Conservation (phyloP, 2,888 invertebrate species). For the Seladonia tumulorum region DNA sequence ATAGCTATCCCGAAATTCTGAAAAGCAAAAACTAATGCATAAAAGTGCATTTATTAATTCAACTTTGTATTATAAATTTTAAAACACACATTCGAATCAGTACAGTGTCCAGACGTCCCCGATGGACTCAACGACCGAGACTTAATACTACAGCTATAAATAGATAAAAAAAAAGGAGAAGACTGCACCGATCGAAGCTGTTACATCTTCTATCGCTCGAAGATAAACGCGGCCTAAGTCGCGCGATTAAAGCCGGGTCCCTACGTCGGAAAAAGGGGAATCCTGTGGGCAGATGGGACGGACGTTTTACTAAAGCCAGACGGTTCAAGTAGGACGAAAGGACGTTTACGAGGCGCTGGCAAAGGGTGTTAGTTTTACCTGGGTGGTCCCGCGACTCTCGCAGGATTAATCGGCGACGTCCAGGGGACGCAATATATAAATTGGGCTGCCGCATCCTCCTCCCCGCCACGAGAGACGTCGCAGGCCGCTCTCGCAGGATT, state of each 20-base stretch:
- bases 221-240: slow-evolving; percentile 25
- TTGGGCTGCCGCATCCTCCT: slow-evolving; percentile 76
- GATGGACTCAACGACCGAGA: background rate
- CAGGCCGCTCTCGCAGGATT: slow-evolving; percentile 75
- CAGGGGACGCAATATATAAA: slow-evolving; percentile 82
- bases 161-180: background rate
- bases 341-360: slow-evolving; percentile 80
- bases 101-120: too few relatives aligned
- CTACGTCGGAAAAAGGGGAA: slow-evolving; percentile 35
- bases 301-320: slow-evolving; percentile 71
- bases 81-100: too few relatives aligned
- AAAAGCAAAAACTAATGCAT: too few relatives aligned
- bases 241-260: slow-evolving; percentile 60
- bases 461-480: slow-evolving; percentile 67
- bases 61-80: too few relatives aligned
- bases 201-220: background rate
- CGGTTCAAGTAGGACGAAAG: slow-evolving; percentile 73
- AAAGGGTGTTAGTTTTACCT: slow-evolving; percentile 81
- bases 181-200: background rate
- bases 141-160: background rate
- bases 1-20: too few relatives aligned
- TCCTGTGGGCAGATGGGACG: slow-evolving; percentile 58
- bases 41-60: too few relatives aligned
- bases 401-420: slow-evolving; percentile 83
- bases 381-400: slow-evolving; percentile 82